phyloP scores from a whole-genome alignment of 2,888 invertebrate species.

The Chaitophorus viminalis region DNA sequence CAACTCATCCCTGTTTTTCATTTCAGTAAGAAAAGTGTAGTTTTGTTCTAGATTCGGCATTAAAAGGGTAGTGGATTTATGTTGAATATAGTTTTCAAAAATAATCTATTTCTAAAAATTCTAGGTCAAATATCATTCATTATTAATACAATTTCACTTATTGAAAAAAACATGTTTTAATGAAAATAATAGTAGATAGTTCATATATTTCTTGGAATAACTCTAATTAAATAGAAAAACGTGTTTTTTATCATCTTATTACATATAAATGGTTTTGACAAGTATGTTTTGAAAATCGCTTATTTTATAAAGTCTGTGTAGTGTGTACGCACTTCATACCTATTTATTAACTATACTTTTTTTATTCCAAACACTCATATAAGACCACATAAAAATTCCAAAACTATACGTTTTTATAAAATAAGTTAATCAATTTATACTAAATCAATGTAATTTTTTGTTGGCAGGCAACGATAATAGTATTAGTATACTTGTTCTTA shows the following conservation, averaged over 20 bases:
- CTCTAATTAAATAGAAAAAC: conserved; percentile 29
- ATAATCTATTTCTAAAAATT: not conserved
- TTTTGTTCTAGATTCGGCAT: no score
- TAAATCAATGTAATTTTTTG: no score
- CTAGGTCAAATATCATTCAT: conserved; percentile 17
- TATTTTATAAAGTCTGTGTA: not conserved
- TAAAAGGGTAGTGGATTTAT: not conserved
- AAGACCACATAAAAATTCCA: no score
- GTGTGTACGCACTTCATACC: no score
- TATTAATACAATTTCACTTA: conserved; percentile 42
- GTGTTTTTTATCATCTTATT: conserved; percentile 8
- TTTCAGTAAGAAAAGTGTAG: no score
- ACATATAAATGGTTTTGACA: conserved; percentile 1
- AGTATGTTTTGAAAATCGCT: not conserved
- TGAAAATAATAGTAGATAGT: conserved; percentile 34
- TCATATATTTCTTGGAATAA: not conserved
- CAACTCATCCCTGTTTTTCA: no score
- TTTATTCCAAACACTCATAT: no score
- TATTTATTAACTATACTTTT: no score
- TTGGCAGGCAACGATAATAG: no score
- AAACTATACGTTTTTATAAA: no score
- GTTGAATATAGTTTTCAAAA: not conserved
- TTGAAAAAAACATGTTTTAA: not conserved
- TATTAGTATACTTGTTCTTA: no score
- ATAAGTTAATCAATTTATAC: no score